These are phyloP conservation scores for Drosophila equinoxialis DNA, from an alignment of 1,140 invertebrate species.

Conservation along the genomic window DNA sequence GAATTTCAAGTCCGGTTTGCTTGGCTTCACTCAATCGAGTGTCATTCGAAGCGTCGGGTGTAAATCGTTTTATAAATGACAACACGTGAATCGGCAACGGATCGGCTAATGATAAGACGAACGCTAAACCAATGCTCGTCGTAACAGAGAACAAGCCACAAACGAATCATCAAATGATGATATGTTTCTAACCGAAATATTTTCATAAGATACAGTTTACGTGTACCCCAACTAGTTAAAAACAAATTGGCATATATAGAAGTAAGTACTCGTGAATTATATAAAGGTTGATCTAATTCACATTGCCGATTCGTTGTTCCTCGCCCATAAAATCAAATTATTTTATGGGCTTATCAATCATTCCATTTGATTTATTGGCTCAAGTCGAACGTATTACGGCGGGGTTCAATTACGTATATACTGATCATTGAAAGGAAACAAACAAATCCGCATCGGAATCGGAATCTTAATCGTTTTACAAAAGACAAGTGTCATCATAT, in stretches of 20 bases:
- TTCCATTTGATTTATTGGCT: slow-evolving; percentile 62
- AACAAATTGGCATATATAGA: background rate
- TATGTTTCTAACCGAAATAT: background rate
- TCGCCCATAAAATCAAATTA: slow-evolving; percentile 28
- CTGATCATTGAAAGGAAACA: slow-evolving; percentile 39
- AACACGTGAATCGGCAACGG: slow-evolving; percentile 56
- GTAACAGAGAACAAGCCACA: slow-evolving; percentile 19
- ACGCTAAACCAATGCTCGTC: slow-evolving; percentile 49
- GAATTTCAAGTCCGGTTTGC: slow-evolving; percentile 46
- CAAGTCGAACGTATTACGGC: slow-evolving; percentile 43
- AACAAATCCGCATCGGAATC: slow-evolving; percentile 6
- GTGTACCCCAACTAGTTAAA: background rate
- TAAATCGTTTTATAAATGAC: slow-evolving; percentile 75
- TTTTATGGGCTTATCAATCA: slow-evolving; percentile 43
- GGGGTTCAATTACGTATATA: slow-evolving; percentile 31
- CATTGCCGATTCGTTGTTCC: background rate
- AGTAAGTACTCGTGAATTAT: background rate
- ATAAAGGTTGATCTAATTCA: background rate
- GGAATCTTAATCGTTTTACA: slow-evolving; percentile 6
- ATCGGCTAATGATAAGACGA: slow-evolving; percentile 11
- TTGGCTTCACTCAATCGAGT: slow-evolving; percentile 51
- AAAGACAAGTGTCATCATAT: slow-evolving; percentile 5
- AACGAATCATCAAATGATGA: background rate
- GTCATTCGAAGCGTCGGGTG: slow-evolving; percentile 45
- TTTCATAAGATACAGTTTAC: background rate